phyloP scores from a whole-genome alignment of 2,113 vertebrate species.

The Leucopsar rothschildi region DNA sequence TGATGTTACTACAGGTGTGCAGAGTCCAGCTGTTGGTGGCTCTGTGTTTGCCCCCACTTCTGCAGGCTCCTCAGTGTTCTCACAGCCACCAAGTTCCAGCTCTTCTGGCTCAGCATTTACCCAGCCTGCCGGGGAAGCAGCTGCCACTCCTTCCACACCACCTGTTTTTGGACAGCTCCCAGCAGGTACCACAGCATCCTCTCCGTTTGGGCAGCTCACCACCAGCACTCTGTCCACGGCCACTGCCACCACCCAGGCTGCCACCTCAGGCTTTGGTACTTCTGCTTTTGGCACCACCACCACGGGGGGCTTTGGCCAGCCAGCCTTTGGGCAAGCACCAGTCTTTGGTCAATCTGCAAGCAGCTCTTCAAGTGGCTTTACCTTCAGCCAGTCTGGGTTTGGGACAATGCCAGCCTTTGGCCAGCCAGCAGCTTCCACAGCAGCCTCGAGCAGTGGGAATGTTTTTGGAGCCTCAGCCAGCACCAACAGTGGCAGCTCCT shows the following conservation, averaged over 20 bases:
- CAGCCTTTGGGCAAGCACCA: slow-evolving; percentile 79
- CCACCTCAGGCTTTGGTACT: slow-evolving; percentile 70
- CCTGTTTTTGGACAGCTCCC: slow-evolving; percentile 66
- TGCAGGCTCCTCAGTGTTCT: slow-evolving; percentile 39
- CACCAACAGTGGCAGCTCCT: slow-evolving; percentile 75
- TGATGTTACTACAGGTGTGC: not conserved
- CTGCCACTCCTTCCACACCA: slow-evolving; percentile 17
- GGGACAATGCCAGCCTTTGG: slow-evolving; percentile 75
- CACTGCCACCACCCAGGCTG: not conserved
- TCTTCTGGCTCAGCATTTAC: slow-evolving; percentile 68
- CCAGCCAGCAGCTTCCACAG: slow-evolving; percentile 68
- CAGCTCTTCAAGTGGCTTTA: slow-evolving; percentile 74
- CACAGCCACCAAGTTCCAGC: slow-evolving; percentile 49
- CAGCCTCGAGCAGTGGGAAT: slow-evolving; percentile 58
- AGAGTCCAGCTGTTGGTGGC: not conserved
- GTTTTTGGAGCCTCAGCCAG: slow-evolving; percentile 77
- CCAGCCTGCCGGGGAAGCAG: slow-evolving; percentile 53
- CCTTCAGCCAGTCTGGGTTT: slow-evolving; percentile 75
- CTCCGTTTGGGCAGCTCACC: slow-evolving; percentile 62
- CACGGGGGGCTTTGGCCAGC: slow-evolving; percentile 75
- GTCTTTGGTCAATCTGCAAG: slow-evolving; percentile 80
- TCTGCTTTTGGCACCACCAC: slow-evolving; percentile 67
- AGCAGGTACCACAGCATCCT: slow-evolving; percentile 44
- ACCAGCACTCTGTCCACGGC: slow-evolving; percentile 22
- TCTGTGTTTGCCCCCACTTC: slow-evolving; percentile 49